Base-by-base conservation (phyloP, 2,888 invertebrate genomes). In the Synergus itoensis region DNA sequence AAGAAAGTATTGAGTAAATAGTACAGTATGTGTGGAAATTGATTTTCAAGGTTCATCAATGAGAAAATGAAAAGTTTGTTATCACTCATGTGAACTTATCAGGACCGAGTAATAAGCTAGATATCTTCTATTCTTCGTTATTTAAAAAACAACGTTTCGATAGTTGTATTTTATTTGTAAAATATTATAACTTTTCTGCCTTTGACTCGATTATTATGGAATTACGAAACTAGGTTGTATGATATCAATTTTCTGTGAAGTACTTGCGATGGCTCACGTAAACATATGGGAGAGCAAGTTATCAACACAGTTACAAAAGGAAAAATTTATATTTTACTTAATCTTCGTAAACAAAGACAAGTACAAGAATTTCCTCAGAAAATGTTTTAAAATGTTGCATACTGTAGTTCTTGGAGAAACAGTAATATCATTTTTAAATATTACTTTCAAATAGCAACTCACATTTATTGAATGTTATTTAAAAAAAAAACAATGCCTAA, bases 291-390 rank as follows among this genome's bases (percentile, higher is more conserved):
- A 64, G 4, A 18, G 1, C 41, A n/a, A 41, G 41, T 41, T 65
- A 16, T 41, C 1, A 65, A 67, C 21, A 67, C 21, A 53, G n/a
- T 41, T 12, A 45, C 4, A 12, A 45, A 67, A 4, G 11, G 21
- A 43, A 4, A 63, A 12, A 21, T 45, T 21, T 67, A 21, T 28
- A 21, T 18, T 1, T 3, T 41, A 18, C 7, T 67, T 18, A 73
- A 53, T 36, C 36, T 36, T 53, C 53, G 53, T n/a, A 53, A 73
- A 73, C 48, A 48, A 73, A 21, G 0, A 36, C 69, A 73, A 48
- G 11, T 67, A 21, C 43, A 67, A 67, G 43, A 41, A 64, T 64
- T 14, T 73, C 16, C 28, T 40, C n/a, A 36, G 11, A 36, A 28
- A 40, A 40, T 7, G 21, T 28, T 21, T 28, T 7, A 53, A 3